Evolutionary conservation across 92 coral and sea anemone genomes (phyloP), one percentile per base, ranked within the genome.

Genomic region (Porites evermanni): DNA sequence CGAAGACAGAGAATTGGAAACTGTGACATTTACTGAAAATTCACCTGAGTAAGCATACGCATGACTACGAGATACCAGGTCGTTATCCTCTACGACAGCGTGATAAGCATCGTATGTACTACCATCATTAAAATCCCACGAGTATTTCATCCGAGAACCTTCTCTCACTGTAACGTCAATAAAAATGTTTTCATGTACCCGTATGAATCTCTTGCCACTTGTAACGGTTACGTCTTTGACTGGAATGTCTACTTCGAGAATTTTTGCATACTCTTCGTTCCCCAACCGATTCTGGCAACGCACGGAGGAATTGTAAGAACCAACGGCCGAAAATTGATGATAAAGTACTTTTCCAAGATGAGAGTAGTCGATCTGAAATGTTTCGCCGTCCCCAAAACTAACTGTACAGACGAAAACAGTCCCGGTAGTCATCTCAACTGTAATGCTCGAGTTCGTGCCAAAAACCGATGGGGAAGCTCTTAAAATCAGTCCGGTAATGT

Each of bases 201-300:
- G 84, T 74, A 96, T 85, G 84, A 89, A 96, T 26, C 87, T 93
- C 72, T 84, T 75, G 16, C 70, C 70, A 59, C 80, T 78, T 12
- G 86, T 82, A 53, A 96, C 83, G 2, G 74, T 86, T 12, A 91
- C 94, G 75, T 72, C 87, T n/a, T 74, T 84, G 67, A 96, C 87
- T 0, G 98, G 93, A 24, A 92, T 80, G 74, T 96, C 99, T 10
- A 96, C 96, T 7, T 89, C 91, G 5, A 90, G 91, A 17, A 71
- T 73, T 50, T 76, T 64, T 75, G 66, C 74, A 20, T 90, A 88
- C 24, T 87, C 79, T 63, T 64, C 75, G 1, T 87, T 70, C 0
- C 98, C 98, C 71, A 96, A 75, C 21, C 93, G 89, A 75, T 96
- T 96, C 16, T 84, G 75, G 72, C 99, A 96, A 21, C 79, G 83